Conservation (phyloP, 2,797 vertebrate species). For the Syngnathus acus region DNA sequence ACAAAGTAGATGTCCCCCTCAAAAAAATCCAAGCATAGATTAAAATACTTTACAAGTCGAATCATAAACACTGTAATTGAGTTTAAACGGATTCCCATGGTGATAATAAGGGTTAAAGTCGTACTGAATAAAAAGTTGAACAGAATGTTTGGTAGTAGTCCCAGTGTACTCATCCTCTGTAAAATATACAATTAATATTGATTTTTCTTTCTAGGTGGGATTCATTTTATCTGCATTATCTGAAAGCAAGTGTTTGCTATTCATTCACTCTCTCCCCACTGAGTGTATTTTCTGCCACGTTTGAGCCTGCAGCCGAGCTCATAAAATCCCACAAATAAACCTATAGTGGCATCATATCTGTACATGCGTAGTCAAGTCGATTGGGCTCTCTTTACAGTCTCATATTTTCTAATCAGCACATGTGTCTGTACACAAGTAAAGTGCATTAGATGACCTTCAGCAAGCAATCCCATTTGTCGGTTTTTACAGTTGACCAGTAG, state of each 20-base stretch:
- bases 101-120: too few relatives aligned
- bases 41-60: too few relatives aligned
- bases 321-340: background rate
- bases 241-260: conserved; percentile 36
- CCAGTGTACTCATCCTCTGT: too few relatives aligned
- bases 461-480: conserved; percentile 21
- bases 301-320: conserved; percentile 28
- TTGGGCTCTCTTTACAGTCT: conserved; percentile 19
- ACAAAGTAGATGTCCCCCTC: too few relatives aligned
- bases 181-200: too few relatives aligned
- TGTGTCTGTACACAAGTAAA: conserved; percentile 27
- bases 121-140: background rate
- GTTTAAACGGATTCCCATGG: too few relatives aligned
- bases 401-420: conserved; percentile 33
- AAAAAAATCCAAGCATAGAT: too few relatives aligned
- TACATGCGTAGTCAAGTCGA: conserved; percentile 28
- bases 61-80: too few relatives aligned
- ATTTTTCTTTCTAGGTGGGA: conserved; percentile 16
- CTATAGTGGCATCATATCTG: conserved; percentile 2
- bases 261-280: conserved; percentile 20
- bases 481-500: background rate
- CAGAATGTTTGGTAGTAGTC: background rate
- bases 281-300: conserved; percentile 35
- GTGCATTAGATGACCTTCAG: conserved; percentile 42
- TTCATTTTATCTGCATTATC: conserved; percentile 27